Evolutionary conservation across 2,797 vertebrate genomes (phyloP).

Genomic region (Iguana delicatissima): DNA sequence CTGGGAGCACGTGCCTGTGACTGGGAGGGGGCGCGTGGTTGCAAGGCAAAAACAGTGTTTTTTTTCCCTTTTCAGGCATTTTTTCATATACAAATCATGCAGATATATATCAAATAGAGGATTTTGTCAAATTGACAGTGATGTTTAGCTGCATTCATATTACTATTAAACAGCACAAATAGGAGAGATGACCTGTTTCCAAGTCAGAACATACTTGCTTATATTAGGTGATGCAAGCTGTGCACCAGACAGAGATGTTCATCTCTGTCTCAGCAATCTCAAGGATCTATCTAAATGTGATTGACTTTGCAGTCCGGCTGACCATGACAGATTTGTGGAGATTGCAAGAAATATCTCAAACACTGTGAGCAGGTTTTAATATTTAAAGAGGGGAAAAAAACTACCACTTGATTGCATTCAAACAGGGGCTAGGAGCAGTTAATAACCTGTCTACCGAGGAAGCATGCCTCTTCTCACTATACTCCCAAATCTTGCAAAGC

Average conservation of each 20-base stretch:
- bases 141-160: neutral
- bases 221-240: neutral
- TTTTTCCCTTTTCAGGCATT: too few species aligned
- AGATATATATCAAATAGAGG: neutral
- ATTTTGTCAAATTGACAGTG: neutral
- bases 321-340: neutral
- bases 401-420: neutral
- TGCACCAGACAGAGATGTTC: neutral
- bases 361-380: neutral
- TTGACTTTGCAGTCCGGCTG: neutral
- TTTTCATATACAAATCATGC: neutral
- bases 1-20: neutral
- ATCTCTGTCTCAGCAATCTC: too few species aligned
- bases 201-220: neutral
- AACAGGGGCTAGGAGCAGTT: neutral
- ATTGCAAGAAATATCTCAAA: neutral
- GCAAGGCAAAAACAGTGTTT: neutral
- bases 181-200: neutral
- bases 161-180: neutral
- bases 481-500: neutral
- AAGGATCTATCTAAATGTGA: too few species aligned
- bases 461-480: neutral
- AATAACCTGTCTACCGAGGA: neutral
- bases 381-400: neutral
- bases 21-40: too few species aligned